Evolutionary conservation across 1,140 invertebrate species (phyloP), one percentile per base, ranked within the genome.

Genomic region (Drosophila nikananu): DNA sequence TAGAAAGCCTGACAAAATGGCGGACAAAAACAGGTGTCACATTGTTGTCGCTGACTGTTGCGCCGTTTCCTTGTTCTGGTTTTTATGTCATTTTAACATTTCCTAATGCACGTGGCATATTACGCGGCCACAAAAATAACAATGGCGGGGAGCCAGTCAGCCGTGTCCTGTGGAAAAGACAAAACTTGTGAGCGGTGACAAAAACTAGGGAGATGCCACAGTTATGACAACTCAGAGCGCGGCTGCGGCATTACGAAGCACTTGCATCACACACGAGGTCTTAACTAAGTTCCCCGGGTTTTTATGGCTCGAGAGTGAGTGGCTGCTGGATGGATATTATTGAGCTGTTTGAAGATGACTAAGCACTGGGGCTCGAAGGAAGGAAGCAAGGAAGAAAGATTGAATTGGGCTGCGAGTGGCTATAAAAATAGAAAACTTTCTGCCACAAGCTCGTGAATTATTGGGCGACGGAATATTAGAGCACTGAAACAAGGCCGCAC

Each of bases 41-140:
- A 87, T 89, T 87, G 78, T 87, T 83, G 84, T 83, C 72, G 54
- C 83, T 83, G 76, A 60, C 83, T 87, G 80, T 80, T 86, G 71
- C 84, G 57, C 67, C 80, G 51, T 49, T 71, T 72, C 42, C 68
- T 49, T 51, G 70, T 58, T 19, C 54, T 48, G 70, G 77, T 89
- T 87, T 87, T 87, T 87, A 87, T 87, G 77, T 72, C 77, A 89
- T 78, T 90, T 90, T 78, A 87, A 90, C 84, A 75, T 87, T 87
- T 87, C 86, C 84, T 87, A 90, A 84, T 87, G 84, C 83, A 73
- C 80, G 81, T 78, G 81, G 73, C 82, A 81, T 78, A 71, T 86
- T 86, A 74, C 77, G 77, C 70, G 70, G 68, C 59, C 75, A 68
- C 83, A 86, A 76, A 58, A 75, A 77, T 39, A 71, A 71, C 64